These are phyloP conservation scores for Grallaria varia DNA, from an alignment of 2,113 vertebrate species.

Conservation along the genomic window DNA sequence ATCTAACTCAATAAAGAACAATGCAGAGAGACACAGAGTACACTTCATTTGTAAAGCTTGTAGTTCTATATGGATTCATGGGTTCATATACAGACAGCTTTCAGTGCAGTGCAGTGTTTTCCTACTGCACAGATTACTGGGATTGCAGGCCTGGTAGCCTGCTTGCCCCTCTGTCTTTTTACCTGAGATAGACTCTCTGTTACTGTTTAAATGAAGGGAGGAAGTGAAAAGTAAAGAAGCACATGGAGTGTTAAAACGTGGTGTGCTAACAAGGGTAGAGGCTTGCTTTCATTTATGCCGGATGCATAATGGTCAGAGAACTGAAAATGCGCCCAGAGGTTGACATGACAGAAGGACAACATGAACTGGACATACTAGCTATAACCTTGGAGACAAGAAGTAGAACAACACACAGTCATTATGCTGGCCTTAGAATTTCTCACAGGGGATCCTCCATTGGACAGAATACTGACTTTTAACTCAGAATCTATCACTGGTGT, in stretches of 20 bases:
- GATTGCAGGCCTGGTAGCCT: neutral
- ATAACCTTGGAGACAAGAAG: neutral
- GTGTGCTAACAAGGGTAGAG: neutral
- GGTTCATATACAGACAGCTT: neutral
- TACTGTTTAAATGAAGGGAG: neutral
- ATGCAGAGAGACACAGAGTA: neutral
- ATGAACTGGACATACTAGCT: neutral
- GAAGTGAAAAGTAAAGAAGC: neutral
- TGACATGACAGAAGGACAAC: neutral
- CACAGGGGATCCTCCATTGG: neutral
- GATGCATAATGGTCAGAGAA: neutral
- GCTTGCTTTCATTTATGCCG: neutral
- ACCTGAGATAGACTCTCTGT: neutral
- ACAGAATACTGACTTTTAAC: neutral
- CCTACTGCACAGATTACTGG: neutral
- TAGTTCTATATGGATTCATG: rapidly evolving
- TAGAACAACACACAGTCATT: neutral
- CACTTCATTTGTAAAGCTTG: neutral
- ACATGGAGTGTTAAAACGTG: neutral
- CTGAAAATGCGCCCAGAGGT: neutral
- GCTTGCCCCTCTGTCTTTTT: neutral
- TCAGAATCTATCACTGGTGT: neutral
- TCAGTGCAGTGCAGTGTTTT: neutral
- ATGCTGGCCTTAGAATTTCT: neutral
- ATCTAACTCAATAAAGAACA: neutral